Evolutionary conservation across 92 coral and sea anemone species (phyloP).

Genomic region (Zoanthus solanderi): DNA sequence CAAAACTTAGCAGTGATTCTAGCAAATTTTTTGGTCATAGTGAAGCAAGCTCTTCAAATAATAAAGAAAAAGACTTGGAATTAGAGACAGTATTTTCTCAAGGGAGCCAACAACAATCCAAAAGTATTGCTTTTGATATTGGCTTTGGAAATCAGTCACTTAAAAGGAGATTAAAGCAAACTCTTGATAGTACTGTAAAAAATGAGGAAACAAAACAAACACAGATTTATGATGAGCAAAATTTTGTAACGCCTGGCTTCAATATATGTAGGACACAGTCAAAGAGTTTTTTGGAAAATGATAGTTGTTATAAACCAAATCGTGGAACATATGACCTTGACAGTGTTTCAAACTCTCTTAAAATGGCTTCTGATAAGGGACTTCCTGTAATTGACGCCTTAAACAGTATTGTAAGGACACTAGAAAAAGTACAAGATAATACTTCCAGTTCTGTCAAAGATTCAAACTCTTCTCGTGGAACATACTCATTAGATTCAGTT

Average conservation of each 20-base stretch:
- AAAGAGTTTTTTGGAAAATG: neutral
- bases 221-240: neutral
- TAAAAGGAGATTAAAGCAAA: neutral
- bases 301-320: conserved; percentile 17
- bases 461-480: conserved; percentile 57
- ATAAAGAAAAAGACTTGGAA: neutral
- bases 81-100: neutral
- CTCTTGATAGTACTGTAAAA: conserved; percentile 14
- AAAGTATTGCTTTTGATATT: conserved; percentile 27
- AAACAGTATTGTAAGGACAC: conserved; percentile 60
- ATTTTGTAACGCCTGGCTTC: neutral
- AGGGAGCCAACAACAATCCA: neutral
- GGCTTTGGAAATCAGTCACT: neutral
- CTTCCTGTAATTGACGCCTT: conserved; percentile 64
- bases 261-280: neutral
- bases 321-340: conserved; percentile 81
- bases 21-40: neutral
- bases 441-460: neutral
- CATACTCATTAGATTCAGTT: conserved; percentile 84
- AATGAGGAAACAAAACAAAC: neutral
- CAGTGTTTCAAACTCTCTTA: conserved; percentile 70
- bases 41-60: neutral
- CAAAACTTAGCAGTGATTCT: conserved; percentile 19
- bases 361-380: conserved; percentile 60
- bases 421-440: conserved; percentile 33